Base-by-base conservation (phyloP, 2,113 vertebrate species). In the Rostratula benghalensis region DNA sequence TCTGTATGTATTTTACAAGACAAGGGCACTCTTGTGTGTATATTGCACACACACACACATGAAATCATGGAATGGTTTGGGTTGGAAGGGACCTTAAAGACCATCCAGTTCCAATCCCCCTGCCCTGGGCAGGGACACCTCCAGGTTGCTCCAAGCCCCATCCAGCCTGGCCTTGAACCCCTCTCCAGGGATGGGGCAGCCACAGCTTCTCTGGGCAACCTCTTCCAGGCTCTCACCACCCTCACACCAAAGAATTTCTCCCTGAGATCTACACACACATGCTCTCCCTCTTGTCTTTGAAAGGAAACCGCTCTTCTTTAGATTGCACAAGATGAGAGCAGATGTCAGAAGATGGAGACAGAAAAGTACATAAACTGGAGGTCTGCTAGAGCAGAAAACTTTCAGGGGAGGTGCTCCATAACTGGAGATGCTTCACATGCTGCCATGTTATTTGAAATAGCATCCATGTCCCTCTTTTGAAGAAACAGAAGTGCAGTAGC, bases 401-500 rank as follows among this genome's bases (percentile, higher is more conserved):
- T 45, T 48, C 14, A 23, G 39, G 74, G 56, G 6, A 37, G 43
- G 10, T 63, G 43, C 9, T 90, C 46, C 45, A 9, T 75, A 85
- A 39, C 30, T 68, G 59, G 53, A 69, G 24, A 39, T 69, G 37
- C n/a, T 90, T 31, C 53, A 77, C 33, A 3, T 85, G 33, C 5
- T 45, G 45, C 53, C 10, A 0, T 30, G 21, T 86, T 86, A 35
- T 2, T 51, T 86, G 50, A 54, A 54, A 37, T 31, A 71, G 12
- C 50, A 41, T 63, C 54, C 24, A 15, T 0, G 0, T 64, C 28
- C 25, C 31, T 18, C 17, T 92, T 71, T 11, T 19, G 70, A 45
- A 20, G 7, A 27, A 85, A 39, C 35, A 65, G 37, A n/a, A 1
- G 1, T 25, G 35, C 31, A 0, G 0, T 60, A 22, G 11, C 7